A percentile compares a stretch with the other conserved stretches of the same genome.
Evolutionary conservation across 2,888 invertebrate genomes (phyloP).

Genomic region (Hermaeophaga mercurialis): DNA sequence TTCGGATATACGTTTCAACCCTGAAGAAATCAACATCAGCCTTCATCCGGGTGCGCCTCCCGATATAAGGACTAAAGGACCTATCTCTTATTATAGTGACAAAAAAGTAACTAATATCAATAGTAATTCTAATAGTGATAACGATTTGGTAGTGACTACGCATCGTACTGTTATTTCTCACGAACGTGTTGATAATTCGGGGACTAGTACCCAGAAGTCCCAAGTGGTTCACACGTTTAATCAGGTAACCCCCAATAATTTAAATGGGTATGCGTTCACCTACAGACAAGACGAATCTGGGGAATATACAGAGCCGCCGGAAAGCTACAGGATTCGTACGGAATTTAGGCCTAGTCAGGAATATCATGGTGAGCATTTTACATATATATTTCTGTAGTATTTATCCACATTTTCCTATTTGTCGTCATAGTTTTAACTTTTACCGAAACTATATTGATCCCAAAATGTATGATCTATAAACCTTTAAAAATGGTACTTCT

Average conservation of each 20-base stretch:
- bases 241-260: slow-evolving; percentile 38
- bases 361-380: slow-evolving; percentile 28
- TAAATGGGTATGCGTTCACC: slow-evolving; percentile 47
- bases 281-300: slow-evolving; percentile 40
- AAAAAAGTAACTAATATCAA: slow-evolving; percentile 28
- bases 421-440: too few species aligned
- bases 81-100: slow-evolving; percentile 34
- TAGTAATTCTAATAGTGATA: slow-evolving; percentile 21
- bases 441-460: too few species aligned
- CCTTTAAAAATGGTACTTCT: too few species aligned
- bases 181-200: slow-evolving; percentile 2
- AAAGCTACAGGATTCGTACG: slow-evolving; percentile 29
- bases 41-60: slow-evolving; percentile 53
- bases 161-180: slow-evolving; percentile 29
- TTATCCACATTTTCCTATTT: too few species aligned
- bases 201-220: slow-evolving; percentile 7
- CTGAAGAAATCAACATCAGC: slow-evolving; percentile 56
- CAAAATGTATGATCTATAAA: too few species aligned
- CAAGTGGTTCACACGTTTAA: slow-evolving; percentile 14
- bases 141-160: slow-evolving; percentile 38
- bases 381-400: too few species aligned
- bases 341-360: slow-evolving; percentile 31
- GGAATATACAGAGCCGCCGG: slow-evolving; percentile 34
- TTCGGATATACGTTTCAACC: slow-evolving; percentile 55
- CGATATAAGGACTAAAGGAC: slow-evolving; percentile 46